Evolutionary conservation across 2,888 invertebrate genomes (phyloP), one percentile per base, ranked within the genome.

Genomic region (Loripinus fragilis): DNA sequence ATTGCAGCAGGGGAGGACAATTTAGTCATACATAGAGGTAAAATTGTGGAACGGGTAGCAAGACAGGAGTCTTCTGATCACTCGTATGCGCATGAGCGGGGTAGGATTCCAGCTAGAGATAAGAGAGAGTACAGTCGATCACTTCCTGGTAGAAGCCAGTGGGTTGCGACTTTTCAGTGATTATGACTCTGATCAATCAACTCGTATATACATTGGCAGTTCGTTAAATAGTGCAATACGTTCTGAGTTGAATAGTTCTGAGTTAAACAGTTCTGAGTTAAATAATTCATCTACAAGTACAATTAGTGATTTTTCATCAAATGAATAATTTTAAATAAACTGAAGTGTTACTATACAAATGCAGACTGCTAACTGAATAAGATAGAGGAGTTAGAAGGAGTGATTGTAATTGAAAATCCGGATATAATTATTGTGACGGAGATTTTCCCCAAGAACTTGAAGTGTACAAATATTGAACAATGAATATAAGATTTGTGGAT

Each of bases 311-410:
- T 33, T 12, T 33, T 17, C 12, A 5, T 17, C 7, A 28, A n/a
- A 7, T 5, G 12, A 38, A 38, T 38, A 65, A 38, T 8, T 23
- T 23, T 55, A 3, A 8, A 60, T 35, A 71, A 71, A 8, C 68
- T 68, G 42, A 68, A 30, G 23, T 7, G 50, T 48, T 70, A 70
- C 45, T 70, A 70, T 20, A 41, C 35, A 41, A 71, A 71, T 55
- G 71, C 71, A 23, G 71, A 71, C 55, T 55, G 60, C 25, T 71
- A 55, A 30, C n/a, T 71, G 42, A 71, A 71, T 23, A 71, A 71
- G 23, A n/a, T 71, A 3, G 25, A 41, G 35, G 60, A 68, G 45
- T 25, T 70, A 2, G 1, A 50, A 50, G 52, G 50, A 20, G 7
- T 50, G 20, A 50, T 50, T 48, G 52, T 12, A 2, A 7, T 48